These are phyloP conservation scores for Amphiura filiformis DNA, from an alignment of 35 echinoderm and acorn worm genomes.

Conservation along the genomic window DNA sequence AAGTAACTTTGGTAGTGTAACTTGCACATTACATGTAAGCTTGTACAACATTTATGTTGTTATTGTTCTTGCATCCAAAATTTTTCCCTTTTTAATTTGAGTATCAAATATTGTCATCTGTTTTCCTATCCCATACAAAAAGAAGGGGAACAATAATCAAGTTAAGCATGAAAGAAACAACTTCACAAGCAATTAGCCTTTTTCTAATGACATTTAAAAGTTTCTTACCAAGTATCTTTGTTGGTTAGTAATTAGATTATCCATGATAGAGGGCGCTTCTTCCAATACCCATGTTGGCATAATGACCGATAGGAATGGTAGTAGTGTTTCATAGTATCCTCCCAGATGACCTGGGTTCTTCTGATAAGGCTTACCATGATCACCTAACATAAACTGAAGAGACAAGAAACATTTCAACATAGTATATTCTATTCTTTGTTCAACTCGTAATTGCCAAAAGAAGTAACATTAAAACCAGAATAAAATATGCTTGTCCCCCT, in stretches of 20 bases:
- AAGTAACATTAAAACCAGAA: background rate
- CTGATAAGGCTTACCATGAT: slow-evolving; percentile 91
- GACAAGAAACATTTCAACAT: background rate
- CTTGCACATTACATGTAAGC: too few species aligned
- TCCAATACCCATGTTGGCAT: slow-evolving; percentile 86
- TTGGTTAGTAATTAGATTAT: slow-evolving; percentile 75
- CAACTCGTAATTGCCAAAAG: background rate
- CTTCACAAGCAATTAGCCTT: too few species aligned
- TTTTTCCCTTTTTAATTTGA: too few species aligned
- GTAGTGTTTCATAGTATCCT: slow-evolving; percentile 69
- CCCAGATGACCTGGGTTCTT: slow-evolving; percentile 69
- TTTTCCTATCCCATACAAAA: too few species aligned
- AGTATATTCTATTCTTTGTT: background rate
- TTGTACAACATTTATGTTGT: too few species aligned
- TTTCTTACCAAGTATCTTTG: slow-evolving; percentile 87
- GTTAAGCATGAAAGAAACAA: too few species aligned
- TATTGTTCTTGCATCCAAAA: too few species aligned
- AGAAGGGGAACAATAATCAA: too few species aligned
- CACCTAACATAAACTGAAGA: slow-evolving; percentile 78
- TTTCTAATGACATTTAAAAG: too few species aligned
- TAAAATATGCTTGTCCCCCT: background rate
- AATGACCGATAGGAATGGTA: slow-evolving; percentile 90
- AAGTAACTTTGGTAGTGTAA: too few species aligned
- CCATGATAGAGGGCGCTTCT: slow-evolving; percentile 52
- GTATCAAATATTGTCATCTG: too few species aligned